Percentiles rank a stretch among this genome's conserved stretches.
Evolutionary conservation across 2,113 vertebrate genomes (phyloP).

Genomic region (Xiphias gladius): DNA sequence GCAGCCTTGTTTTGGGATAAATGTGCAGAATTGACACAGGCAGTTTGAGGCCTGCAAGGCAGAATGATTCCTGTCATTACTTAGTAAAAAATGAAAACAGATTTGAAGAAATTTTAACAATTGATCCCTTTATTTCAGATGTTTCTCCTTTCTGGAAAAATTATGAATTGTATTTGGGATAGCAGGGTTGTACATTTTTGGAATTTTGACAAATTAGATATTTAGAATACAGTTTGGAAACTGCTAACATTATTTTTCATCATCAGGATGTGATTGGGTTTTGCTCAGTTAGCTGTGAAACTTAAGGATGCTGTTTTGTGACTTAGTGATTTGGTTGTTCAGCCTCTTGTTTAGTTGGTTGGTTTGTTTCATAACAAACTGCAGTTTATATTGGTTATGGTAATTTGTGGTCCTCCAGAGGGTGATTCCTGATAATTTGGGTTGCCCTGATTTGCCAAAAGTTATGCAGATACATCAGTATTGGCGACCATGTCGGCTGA

Average conservation of each 20-base stretch:
- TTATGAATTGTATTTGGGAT: neutral
- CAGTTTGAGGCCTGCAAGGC: conserved; percentile 26
- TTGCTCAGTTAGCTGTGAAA: neutral
- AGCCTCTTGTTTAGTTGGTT: neutral
- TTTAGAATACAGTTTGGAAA: neutral
- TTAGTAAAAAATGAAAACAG: neutral
- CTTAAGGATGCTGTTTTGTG: neutral
- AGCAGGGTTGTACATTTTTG: neutral
- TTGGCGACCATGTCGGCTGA: neutral
- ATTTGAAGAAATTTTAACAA: neutral
- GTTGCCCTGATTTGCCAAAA: neutral
- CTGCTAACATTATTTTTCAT: too few relatives aligned
- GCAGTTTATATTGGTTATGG: too few relatives aligned
- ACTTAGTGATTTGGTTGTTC: neutral
- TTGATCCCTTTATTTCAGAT: neutral
- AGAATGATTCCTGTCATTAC: neutral
- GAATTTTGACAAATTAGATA: neutral
- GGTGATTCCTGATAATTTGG: too few relatives aligned
- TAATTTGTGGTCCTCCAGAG: too few relatives aligned
- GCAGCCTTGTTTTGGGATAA: conserved; percentile 20
- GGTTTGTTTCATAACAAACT: too few relatives aligned
- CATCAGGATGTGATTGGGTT: neutral
- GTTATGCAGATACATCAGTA: too few relatives aligned
- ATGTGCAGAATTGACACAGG: conserved; percentile 44
- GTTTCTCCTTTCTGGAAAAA: neutral